Base-by-base conservation (phyloP, 2,888 invertebrate genomes). In the Xestobium rufovillosum region DNA sequence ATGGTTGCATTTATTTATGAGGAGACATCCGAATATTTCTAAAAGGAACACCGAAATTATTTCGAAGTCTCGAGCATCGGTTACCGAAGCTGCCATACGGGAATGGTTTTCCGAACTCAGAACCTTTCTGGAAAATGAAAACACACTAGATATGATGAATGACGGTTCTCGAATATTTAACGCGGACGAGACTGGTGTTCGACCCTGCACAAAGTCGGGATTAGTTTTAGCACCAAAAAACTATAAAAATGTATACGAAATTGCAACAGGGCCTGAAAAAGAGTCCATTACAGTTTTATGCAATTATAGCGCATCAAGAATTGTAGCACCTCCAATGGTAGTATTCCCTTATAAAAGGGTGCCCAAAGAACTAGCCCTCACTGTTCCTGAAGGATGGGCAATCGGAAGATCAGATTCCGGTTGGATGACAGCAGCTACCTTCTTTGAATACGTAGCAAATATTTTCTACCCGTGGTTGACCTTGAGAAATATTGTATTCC, bases 1-100 rank as follows among this genome's bases (percentile, higher is more conserved):
- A 47, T 56, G 52, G 50, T 23, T 51, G 29, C 10, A 39, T 6
- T 30, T 53, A 13, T 55, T 53, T 44, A 15, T 53, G n/a, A 40
- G 39, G 28, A 39, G 53, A 30, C 43, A 55, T 38, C 47, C 50
- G 23, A 34, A 44, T 13, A 48, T 54, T 23, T 31, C 29, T 4
- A 34, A 43, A 34, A 40, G 41, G 36, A 39, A 50, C 30, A 29
- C 47, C 3, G 45, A 51, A 33, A 30, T 47, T 4, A 39, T 53
- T 16, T 49, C 51, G 1, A 31, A 49, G 17, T 47, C 47, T 15
- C 34, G 43, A 9, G 46, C 50, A 1, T 52, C 50, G 12, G 51
- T n/a, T n/a, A n/a, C n/a, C n/a, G n/a, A n/a, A n/a, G n/a, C n/a
- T n/a, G n/a, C n/a, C n/a, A n/a, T n/a, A 12, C 37, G 48, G 32